Base-by-base conservation (phyloP, 2,113 vertebrate species). In the Grus americana region DNA sequence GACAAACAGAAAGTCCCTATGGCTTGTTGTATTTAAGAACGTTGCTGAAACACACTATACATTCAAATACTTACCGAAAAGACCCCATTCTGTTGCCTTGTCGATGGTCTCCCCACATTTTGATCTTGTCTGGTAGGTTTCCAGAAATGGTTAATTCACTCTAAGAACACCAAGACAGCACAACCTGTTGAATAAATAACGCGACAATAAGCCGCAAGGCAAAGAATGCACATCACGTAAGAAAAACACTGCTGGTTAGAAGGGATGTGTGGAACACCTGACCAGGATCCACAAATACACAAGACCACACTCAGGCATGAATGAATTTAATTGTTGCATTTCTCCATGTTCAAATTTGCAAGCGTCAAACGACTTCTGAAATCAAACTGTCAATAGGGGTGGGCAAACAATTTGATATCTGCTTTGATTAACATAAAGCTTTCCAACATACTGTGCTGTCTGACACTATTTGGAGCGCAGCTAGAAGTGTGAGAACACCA, bases 51-150 rank as follows among this genome's bases (percentile, higher is more conserved):
- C 22, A 84, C 82, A 84, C 49, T 36, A 57, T 22, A 84, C 55
- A 73, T 88, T 84, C 50, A 47, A 81, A 75, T 8, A 44, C 98
- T 99, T 99, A 99, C 99, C 99, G 98, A 97, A 99, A 99, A 74
- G 98, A 98, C 58, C 98, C 98, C 96, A 98, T 98, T 95, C 99
- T 98, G 88, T 98, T 99, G 95, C 98, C 98, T 93, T 98, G 98
- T 61, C 99, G 99, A 96, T 98, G 98, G 96, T 99, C 98, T 94
- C 99, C 98, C 99, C 99, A 99, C 99, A 99, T 99, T 76, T 98
- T 97, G 96, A 88, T 75, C 94, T 70, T 89, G 78, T 75, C 82
- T 82, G 58, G 52, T 76, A 75, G 86, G 38, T 49, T 86, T 92
- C 91, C 93, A 79, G 84, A 92, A 97, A 86, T 16, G 63, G 91